phyloP scores from a whole-genome alignment of 2,888 invertebrate genomes.

The Pilophorus perplexus region DNA sequence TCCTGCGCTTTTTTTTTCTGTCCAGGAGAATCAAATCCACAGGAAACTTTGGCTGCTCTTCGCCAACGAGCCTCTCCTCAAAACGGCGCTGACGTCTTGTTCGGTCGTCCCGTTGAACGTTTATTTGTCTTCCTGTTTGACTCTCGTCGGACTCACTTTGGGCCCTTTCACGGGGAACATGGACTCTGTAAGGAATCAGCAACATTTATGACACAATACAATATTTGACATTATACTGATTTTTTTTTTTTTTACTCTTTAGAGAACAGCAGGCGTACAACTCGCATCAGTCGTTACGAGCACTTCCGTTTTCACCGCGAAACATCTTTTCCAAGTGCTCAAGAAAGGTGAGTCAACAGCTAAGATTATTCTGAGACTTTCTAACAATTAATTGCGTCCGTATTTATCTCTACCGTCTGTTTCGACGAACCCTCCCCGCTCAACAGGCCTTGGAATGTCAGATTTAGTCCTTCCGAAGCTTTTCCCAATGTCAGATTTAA shows the following conservation, averaged over 20 bases:
- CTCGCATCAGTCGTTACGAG: constrained; percentile 32
- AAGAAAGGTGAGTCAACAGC: constrained; percentile 14
- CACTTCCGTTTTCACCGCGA: constrained; percentile 26
- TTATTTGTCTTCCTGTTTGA: constrained; percentile 26
- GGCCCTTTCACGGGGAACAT: constrained; percentile 34
- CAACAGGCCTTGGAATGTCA: too few relatives aligned
- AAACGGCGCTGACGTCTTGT: constrained; percentile 6
- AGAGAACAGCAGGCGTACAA: constrained; percentile 21
- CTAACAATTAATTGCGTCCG: neutral
- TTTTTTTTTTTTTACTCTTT: too few relatives aligned
- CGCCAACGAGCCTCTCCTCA: constrained; percentile 23
- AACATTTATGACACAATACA: too few relatives aligned
- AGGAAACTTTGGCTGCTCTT: constrained; percentile 19
- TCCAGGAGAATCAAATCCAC: constrained; percentile 23
- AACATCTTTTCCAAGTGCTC: constrained; percentile 34
- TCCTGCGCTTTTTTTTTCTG: too few relatives aligned
- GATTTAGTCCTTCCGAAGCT: too few relatives aligned
- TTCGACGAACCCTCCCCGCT: too few relatives aligned
- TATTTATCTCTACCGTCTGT: too few relatives aligned
- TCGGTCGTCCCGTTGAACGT: constrained; percentile 20
- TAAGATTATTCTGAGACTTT: neutral
- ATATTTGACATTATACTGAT: too few relatives aligned
- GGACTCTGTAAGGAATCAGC: constrained; percentile 20
- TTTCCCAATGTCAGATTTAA: too few relatives aligned
- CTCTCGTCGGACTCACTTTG: constrained; percentile 18